Percentiles rank a stretch among this genome's conserved stretches.
phyloP scores from a whole-genome alignment of 2,888 invertebrate genomes.

The Nomada ferruginata region DNA sequence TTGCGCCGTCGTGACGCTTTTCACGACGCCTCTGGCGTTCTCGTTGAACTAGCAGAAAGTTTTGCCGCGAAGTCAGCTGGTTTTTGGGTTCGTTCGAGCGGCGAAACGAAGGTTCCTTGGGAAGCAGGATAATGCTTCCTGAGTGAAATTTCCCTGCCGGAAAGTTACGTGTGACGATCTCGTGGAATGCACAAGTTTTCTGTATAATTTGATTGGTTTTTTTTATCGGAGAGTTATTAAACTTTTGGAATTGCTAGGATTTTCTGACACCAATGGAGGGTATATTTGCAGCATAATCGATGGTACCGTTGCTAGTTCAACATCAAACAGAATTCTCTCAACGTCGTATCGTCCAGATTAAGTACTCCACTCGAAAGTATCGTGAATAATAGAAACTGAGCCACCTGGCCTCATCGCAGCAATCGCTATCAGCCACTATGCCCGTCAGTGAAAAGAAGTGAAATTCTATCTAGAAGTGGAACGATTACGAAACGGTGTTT shows the following conservation, averaged over 20 bases:
- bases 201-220: no score
- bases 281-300: no score
- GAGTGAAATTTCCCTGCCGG: no score
- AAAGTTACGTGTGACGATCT: no score
- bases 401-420: conserved; percentile 16
- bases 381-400: neutral
- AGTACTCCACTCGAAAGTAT: no score
- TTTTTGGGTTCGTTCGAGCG: conserved; percentile 5
- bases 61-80: neutral
- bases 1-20: neutral
- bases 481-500: conserved; percentile 22
- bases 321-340: no score
- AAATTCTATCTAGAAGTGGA: conserved; percentile 27
- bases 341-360: no score
- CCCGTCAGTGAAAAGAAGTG: conserved; percentile 9
- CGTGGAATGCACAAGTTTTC: no score
- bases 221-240: no score
- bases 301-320: no score
- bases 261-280: no score
- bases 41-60: neutral
- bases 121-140: neutral
- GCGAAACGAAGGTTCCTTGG: neutral
- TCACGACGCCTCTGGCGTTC: neutral
- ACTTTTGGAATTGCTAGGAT: no score
- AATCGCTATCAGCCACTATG: neutral